These are phyloP conservation scores for Panorpa germanica DNA, from an alignment of 2,888 invertebrate genomes.

Conservation along the genomic window DNA sequence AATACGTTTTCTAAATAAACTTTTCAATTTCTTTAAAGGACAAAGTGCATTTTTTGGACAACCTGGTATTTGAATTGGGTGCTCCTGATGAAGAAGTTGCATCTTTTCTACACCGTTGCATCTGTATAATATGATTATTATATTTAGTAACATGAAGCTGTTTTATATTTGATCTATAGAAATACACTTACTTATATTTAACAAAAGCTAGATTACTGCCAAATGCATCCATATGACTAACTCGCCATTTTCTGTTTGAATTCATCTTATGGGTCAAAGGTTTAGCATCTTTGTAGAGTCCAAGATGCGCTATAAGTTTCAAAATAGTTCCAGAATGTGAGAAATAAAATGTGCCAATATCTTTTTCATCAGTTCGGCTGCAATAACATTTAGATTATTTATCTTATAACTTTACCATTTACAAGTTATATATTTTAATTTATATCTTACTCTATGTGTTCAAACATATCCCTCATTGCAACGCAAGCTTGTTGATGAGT, in stretches of 20 bases:
- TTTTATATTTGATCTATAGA: constrained; percentile 13
- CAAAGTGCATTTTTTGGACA: constrained; percentile 43
- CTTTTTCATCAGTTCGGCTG: constrained; percentile 17
- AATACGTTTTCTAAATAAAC: constrained; percentile 36
- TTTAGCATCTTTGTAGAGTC: constrained; percentile 44
- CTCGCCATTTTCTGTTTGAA: constrained; percentile 33
- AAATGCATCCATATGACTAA: constrained; percentile 52
- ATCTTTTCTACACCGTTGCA: constrained; percentile 31
- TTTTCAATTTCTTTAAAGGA: constrained; percentile 33
- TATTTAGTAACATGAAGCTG: neutral
- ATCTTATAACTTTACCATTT: neutral
- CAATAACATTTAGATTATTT: constrained; percentile 7
- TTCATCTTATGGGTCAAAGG: constrained; percentile 34
- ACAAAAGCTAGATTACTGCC: constrained; percentile 66
- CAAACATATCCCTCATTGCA: constrained; percentile 47
- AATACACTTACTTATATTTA: constrained; percentile 38
- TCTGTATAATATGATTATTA: constrained; percentile 21
- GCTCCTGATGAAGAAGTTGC: constrained; percentile 57
- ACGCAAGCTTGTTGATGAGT: constrained; percentile 60
- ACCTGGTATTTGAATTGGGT: constrained; percentile 42
- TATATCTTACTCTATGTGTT: constrained; percentile 40
- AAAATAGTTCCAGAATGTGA: constrained; percentile 68
- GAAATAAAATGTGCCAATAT: constrained; percentile 47
- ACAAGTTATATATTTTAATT: neutral
- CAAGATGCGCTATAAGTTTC: constrained; percentile 53